These are phyloP conservation scores for Stenodema calcarata DNA, from an alignment of 2,888 invertebrate genomes.

Conservation along the genomic window DNA sequence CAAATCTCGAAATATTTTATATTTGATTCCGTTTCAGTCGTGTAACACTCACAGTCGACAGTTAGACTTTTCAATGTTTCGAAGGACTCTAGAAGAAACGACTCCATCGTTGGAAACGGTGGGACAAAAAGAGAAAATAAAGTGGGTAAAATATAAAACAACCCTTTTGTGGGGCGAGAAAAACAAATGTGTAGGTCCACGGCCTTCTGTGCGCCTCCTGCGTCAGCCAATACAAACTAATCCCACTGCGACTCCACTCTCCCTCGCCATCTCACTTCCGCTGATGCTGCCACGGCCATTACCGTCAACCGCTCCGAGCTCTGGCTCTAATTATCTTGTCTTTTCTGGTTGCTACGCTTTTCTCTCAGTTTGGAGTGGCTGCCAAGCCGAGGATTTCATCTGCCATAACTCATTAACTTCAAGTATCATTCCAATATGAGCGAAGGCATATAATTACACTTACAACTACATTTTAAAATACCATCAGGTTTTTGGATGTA, in stretches of 20 bases:
- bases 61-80: too few relatives aligned
- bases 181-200: neutral
- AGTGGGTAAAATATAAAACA: neutral
- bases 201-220: neutral
- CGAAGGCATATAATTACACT: too few relatives aligned
- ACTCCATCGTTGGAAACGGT: too few relatives aligned
- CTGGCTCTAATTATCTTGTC: neutral
- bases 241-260: neutral
- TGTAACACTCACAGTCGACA: too few relatives aligned
- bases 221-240: neutral
- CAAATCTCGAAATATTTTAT: too few relatives aligned
- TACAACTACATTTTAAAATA: too few relatives aligned
- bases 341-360: neutral
- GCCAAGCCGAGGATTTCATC: neutral
- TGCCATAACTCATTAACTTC: neutral
- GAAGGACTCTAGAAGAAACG: too few relatives aligned
- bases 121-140: neutral
- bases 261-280: neutral
- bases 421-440: neutral
- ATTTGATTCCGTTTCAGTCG: too few relatives aligned
- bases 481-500: too few relatives aligned
- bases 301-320: neutral
- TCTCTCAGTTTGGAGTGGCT: neutral
- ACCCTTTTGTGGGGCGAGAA: neutral
- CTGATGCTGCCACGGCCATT: neutral